These are phyloP conservation scores for Ichneumoninae sp. DNA, from an alignment of 2,888 invertebrate genomes.

Conservation along the genomic window DNA sequence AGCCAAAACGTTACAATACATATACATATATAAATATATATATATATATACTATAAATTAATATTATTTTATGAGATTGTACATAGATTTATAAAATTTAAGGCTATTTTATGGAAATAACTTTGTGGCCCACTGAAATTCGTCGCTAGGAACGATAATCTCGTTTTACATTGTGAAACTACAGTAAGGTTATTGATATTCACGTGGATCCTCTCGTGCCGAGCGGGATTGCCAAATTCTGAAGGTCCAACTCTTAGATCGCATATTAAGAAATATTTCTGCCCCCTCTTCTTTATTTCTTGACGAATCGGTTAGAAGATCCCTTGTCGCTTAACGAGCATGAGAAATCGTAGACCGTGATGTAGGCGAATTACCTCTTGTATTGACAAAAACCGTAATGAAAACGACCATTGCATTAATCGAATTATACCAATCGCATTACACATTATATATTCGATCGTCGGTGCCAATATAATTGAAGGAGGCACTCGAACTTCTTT, in stretches of 20 bases:
- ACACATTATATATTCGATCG: slow-evolving; percentile 9
- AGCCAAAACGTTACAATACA: slow-evolving; percentile 71
- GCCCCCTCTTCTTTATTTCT: slow-evolving; percentile 9
- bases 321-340: slow-evolving; percentile 18
- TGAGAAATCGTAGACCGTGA: slow-evolving; percentile 21
- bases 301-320: slow-evolving; percentile 47
- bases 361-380: slow-evolving; percentile 1
- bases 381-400: slow-evolving; percentile 12
- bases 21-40: slow-evolving; percentile 43
- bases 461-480: slow-evolving; percentile 34
- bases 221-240: slow-evolving; percentile 71
- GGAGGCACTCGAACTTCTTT: slow-evolving; percentile 13
- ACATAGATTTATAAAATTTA: slow-evolving; percentile 79
- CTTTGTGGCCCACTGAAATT: slow-evolving; percentile 74
- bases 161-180: slow-evolving; percentile 30
- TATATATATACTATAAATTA: slow-evolving; percentile 71
- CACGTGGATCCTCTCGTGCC: slow-evolving; percentile 32
- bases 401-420: slow-evolving; percentile 29
- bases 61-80: slow-evolving; percentile 82
- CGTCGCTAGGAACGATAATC: slow-evolving; percentile 40
- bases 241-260: slow-evolving; percentile 70
- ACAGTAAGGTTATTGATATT: slow-evolving; percentile 15
- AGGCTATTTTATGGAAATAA: slow-evolving; percentile 78
- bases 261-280: slow-evolving; percentile 27
- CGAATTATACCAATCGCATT: slow-evolving; percentile 15